phyloP scores from a whole-genome alignment of 2,113 vertebrate genomes.

The Esox niger region DNA sequence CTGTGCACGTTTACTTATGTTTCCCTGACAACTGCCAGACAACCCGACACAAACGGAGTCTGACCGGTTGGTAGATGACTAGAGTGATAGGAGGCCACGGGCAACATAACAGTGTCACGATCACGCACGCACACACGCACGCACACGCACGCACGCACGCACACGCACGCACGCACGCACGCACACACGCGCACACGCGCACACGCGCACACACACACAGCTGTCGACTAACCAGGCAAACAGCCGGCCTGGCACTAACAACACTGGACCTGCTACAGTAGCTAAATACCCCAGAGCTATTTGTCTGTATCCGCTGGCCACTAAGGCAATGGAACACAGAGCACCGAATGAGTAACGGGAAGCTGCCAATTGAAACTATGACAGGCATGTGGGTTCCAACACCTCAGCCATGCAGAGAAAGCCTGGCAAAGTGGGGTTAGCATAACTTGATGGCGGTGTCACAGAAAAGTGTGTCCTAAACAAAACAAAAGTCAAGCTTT shows the following conservation, averaged over 20 bases:
- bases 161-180: no score
- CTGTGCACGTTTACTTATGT: no score
- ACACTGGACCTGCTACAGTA: slow-evolving; percentile 9
- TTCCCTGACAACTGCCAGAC: no score
- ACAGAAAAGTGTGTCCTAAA: neutral
- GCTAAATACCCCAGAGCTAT: slow-evolving; percentile 27
- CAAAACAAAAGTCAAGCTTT: neutral
- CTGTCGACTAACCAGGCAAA: neutral
- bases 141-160: neutral
- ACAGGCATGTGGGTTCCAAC: slow-evolving; percentile 5
- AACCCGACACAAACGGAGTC: no score
- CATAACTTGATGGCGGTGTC: neutral
- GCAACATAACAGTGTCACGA: no score
- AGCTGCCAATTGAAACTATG: slow-evolving; percentile 42
- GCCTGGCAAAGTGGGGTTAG: neutral
- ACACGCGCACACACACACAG: neutral
- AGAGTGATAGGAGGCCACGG: no score
- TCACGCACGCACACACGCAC: no score
- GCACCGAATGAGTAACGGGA: slow-evolving; percentile 24
- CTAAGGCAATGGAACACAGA: slow-evolving; percentile 53
- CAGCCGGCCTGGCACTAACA: neutral
- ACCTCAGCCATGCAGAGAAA: neutral
- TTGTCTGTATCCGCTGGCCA: slow-evolving; percentile 46
- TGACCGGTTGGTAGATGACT: no score
- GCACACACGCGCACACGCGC: neutral